Evolutionary conservation across 2,113 vertebrate genomes (phyloP).

Genomic region (Anser brachyrhynchus): DNA sequence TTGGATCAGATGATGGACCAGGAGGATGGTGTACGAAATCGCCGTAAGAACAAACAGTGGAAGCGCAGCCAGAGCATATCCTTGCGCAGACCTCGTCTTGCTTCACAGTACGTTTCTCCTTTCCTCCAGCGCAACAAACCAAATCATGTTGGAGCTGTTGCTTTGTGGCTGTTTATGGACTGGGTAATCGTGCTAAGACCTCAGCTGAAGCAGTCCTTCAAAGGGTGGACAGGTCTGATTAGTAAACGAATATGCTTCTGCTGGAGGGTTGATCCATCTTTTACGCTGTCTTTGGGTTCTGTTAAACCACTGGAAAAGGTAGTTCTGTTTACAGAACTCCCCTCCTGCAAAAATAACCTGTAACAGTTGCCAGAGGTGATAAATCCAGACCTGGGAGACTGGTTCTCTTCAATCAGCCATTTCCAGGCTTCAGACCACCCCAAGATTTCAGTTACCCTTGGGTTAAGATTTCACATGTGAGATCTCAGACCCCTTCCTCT

Average conservation of each 20-base stretch:
- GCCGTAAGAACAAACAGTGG: slow-evolving; percentile 92
- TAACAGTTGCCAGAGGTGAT: background rate
- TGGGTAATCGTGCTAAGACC: background rate
- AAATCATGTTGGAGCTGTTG: rapidly evolving
- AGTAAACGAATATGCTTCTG: background rate
- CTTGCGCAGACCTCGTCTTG: slow-evolving; percentile 87
- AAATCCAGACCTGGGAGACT: background rate
- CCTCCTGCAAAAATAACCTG: background rate
- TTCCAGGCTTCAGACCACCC: background rate
- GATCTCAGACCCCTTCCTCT: background rate
- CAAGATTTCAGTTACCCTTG: background rate
- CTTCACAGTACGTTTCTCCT: slow-evolving; percentile 85
- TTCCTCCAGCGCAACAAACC: background rate
- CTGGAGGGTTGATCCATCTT: background rate
- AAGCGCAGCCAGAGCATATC: slow-evolving; percentile 93
- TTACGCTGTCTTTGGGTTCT: background rate
- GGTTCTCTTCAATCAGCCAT: background rate
- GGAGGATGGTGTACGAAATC: slow-evolving; percentile 94
- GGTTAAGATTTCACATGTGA: background rate
- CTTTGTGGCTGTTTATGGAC: rapidly evolving
- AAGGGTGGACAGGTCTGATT: background rate
- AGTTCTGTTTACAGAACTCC: background rate
- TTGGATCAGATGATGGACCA: slow-evolving; percentile 99
- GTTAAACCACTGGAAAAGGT: background rate
- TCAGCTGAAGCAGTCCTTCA: background rate